These are phyloP conservation scores for Lepidurus arcticus DNA, from an alignment of 1,140 invertebrate genomes.

Conservation along the genomic window DNA sequence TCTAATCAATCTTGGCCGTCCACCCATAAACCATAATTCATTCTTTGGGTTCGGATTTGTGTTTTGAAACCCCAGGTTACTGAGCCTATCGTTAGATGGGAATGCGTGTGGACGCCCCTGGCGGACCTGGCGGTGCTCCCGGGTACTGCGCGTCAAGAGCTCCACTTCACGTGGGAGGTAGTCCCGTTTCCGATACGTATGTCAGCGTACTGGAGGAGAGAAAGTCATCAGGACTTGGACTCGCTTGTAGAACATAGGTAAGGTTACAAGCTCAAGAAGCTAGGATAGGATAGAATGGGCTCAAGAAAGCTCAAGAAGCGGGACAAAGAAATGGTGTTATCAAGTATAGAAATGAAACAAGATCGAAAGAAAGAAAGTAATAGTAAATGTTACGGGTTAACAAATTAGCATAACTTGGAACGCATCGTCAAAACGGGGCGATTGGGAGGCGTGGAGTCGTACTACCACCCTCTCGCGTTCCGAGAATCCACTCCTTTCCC, in stretches of 20 bases:
- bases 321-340: too few relatives aligned
- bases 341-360: too few relatives aligned
- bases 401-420: background rate
- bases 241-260: background rate
- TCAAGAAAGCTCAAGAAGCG: too few relatives aligned
- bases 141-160: background rate
- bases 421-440: background rate
- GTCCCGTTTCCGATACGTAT: background rate
- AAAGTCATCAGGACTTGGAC: background rate
- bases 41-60: background rate
- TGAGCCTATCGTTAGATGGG: background rate
- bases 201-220: background rate
- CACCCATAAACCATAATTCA: background rate
- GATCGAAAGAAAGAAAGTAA: background rate
- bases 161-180: slow-evolving; percentile 5
- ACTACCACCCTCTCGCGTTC: background rate
- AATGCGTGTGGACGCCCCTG: slow-evolving; percentile 1
- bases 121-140: background rate
- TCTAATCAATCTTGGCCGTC: background rate
- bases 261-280: background rate
- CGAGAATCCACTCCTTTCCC: background rate
- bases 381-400: background rate
- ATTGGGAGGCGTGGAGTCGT: background rate
- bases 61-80: background rate
- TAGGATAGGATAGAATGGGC: too few relatives aligned